Evolutionary conservation across 2,113 vertebrate species (phyloP), one percentile per base, ranked within the genome.

Genomic region (Cyprinus carpio): DNA sequence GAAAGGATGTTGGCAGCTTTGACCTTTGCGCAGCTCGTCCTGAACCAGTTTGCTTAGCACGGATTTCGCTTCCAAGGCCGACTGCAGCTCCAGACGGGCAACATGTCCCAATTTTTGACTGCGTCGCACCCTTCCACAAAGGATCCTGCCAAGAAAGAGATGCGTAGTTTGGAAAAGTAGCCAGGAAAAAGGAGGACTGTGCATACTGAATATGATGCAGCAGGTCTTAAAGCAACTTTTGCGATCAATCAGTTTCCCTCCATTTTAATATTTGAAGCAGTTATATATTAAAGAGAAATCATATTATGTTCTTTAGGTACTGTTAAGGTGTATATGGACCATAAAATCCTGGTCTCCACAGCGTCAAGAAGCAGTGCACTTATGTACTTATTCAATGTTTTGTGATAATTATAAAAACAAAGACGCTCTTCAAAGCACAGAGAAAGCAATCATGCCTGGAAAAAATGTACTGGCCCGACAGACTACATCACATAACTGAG

Each of bases 21-120:
- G 89, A 96, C 92, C 83, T 94, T n/a, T 96, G 31, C 97, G 92
- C 84, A 99, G 94, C 89, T 99, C 98, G 16, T 99, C 97, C 86
- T 98, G 97, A 2, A 98, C 93, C 0, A 98, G 92, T 81, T n/a
- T 98, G 97, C 76, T 99, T 99, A 94, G 98, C 98, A 89, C 96
- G 94, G 89, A 99, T 97, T 92, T 99, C 98, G 98, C 96, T 6
- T 99, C 98, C 9, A 99, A 95, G 0, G 98, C 98, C 0, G 98
- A 99, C 91, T 99, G 98, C 27, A 99, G 90, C 75, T 99, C 98
- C 87, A 99, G 93, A 10, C 98, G 96, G 0, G 96, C 97, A 0
- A 99, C 98, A 99, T 99, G 93, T 99, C 98, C n/a, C 91, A 99
- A 84, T 92, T 99, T 99, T 92, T 99, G 98, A 75, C 98, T 99